phyloP scores from a whole-genome alignment of 2,797 vertebrate genomes.

The Pseudochirops corinnae region DNA sequence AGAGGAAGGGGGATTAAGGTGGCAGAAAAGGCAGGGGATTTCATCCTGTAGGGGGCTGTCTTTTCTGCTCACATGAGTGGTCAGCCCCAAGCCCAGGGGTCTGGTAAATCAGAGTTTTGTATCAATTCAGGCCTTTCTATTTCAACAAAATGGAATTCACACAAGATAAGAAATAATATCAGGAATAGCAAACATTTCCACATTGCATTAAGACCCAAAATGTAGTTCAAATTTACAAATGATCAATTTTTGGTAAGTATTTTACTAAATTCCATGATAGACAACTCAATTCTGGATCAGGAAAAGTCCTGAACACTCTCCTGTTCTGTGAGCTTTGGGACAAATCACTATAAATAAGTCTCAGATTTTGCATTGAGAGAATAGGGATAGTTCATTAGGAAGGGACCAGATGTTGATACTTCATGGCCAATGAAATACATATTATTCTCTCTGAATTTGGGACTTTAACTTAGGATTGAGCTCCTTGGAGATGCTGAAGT shows the following conservation, averaged over 20 bases:
- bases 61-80: not conserved
- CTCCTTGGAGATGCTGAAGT: not conserved
- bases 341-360: not conserved
- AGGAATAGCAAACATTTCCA: conserved; percentile 41
- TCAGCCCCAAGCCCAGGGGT: not conserved
- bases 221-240: conserved; percentile 25
- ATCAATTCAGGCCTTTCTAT: conserved; percentile 12
- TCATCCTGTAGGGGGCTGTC: not conserved
- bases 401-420: not conserved
- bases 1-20: not conserved
- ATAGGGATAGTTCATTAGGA: not conserved
- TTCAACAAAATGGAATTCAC: conserved; percentile 44
- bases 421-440: not conserved
- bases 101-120: not conserved
- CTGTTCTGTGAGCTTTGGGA: not conserved
- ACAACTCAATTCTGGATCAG: not conserved
- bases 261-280: not conserved
- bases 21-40: not conserved
- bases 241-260: conserved; percentile 29
- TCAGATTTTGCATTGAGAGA: not conserved
- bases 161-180: conserved; percentile 16
- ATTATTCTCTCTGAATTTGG: not conserved
- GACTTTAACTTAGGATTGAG: not conserved
- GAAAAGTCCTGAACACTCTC: not conserved
- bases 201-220: conserved; percentile 45